Evolutionary conservation across 2,113 vertebrate species (phyloP), one percentile per base, ranked within the genome.

Genomic region (Martes martes): DNA sequence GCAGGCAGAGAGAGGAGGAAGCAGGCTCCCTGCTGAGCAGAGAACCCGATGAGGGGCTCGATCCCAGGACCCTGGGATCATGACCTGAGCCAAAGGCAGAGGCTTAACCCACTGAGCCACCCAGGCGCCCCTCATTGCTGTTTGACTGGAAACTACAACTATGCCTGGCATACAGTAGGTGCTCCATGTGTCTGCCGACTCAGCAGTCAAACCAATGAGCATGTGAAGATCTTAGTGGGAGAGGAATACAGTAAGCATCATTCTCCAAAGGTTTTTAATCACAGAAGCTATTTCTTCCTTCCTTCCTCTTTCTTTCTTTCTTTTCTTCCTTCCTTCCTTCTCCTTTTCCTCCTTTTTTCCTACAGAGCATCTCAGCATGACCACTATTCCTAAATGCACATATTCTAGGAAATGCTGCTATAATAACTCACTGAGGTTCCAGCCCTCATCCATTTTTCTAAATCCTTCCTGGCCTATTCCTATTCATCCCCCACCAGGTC

Each of bases 381-480:
- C 57, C 28, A 31, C 28, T 15, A 45, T 50, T 82, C 78, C 65
- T 79, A 94, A 95, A 94, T 28, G 9, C 63, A 91, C 76, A 85
- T 96, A 90, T 96, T 92, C 97, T 96, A 95, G 94, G 84, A 96
- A 95, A 93, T 23, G 45, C 39, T 52, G 71, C 65, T 85, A 14
- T 24, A 39, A 83, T 94, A 90, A 96, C 80, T 88, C 81, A 94
- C 18, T 1, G 14, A 91, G 84, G 33, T 90, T 28, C 73, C 33
- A 42, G 67, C 73, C 86, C 94, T 42, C 55, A 93, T 87, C 69
- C 42, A 73, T 91, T 96, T 90, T 52, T 76, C 74, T 76, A 86
- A 73, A 84, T 42, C 80, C 76, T 90, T 79, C 83, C 10, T 55
- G 88, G 73, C 84, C 88, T 91, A 67, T 78, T 96, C 85, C 59